Conservation (phyloP, 2,888 invertebrate species). For the Linnaemya vulpina region DNA sequence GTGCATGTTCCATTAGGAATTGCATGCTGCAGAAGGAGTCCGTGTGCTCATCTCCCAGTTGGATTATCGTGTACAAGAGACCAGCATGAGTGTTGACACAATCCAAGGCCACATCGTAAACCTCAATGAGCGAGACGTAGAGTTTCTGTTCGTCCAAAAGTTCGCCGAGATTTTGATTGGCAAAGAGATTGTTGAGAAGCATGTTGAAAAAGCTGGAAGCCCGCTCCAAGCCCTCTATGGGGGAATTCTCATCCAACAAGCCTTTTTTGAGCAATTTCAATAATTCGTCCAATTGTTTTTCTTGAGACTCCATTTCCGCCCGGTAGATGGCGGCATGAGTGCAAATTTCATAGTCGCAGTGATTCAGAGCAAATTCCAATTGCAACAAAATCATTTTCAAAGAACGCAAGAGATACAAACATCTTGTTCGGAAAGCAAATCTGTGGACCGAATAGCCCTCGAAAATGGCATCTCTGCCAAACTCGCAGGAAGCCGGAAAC, state of each 20-base stretch:
- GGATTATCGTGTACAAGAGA: conserved; percentile 84
- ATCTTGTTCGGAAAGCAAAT: conserved; percentile 91
- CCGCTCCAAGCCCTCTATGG: conserved; percentile 92
- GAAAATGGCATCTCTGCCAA: conserved; percentile 88
- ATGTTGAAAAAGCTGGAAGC: conserved; percentile 92
- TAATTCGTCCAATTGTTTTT: conserved; percentile 93
- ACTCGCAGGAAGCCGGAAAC: conserved; percentile 90
- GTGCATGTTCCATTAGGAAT: conserved; percentile 88
- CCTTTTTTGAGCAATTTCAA: conserved; percentile 94
- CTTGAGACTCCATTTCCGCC: conserved; percentile 95
- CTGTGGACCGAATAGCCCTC: conserved; percentile 95
- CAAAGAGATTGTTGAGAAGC: conserved; percentile 90
- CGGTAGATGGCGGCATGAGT: conserved; percentile 92
- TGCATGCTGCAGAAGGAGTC: conserved; percentile 90
- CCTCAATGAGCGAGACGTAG: conserved; percentile 83
- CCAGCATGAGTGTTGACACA: conserved; percentile 88
- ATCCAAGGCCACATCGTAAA: conserved; percentile 88
- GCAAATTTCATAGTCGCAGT: conserved; percentile 91
- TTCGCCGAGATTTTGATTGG: conserved; percentile 86
- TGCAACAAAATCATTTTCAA: conserved; percentile 89
- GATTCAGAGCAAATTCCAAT: conserved; percentile 88
- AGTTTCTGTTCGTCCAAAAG: conserved; percentile 87
- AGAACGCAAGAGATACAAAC: conserved; percentile 89
- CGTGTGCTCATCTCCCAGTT: conserved; percentile 85
- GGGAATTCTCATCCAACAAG: conserved; percentile 97